These are phyloP conservation scores for Hirtodrosophila duncani DNA, from an alignment of 2,888 invertebrate species.

Conservation along the genomic window DNA sequence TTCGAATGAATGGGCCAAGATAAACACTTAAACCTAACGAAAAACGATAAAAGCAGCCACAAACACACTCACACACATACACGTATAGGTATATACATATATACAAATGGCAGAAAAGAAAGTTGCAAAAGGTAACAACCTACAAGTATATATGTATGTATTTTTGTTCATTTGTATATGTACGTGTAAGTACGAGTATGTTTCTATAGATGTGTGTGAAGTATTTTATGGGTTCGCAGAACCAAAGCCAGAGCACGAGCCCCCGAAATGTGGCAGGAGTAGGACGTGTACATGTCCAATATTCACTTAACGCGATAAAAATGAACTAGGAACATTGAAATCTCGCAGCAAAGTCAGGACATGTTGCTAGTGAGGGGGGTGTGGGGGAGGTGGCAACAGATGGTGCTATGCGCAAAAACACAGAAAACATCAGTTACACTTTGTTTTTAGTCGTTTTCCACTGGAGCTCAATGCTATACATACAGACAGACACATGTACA, in stretches of 20 bases:
- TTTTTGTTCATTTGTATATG: background rate
- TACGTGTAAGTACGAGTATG: slow-evolving; percentile 10
- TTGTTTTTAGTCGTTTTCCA: slow-evolving; percentile 56
- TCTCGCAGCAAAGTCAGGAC: slow-evolving; percentile 43
- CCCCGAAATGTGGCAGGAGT: background rate
- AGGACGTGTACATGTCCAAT: slow-evolving; percentile 63
- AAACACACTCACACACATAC: slow-evolving; percentile 24
- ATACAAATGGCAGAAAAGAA: slow-evolving; percentile 41
- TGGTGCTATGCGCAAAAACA: slow-evolving; percentile 48
- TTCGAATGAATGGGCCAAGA: slow-evolving; percentile 67
- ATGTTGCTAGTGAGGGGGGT: too few relatives aligned
- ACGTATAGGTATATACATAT: slow-evolving; percentile 8
- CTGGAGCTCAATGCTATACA: slow-evolving; percentile 20
- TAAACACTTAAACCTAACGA: slow-evolving; percentile 68
- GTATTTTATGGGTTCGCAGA: slow-evolving; percentile 43
- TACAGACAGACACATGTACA: slow-evolving; percentile 13
- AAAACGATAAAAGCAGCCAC: slow-evolving; percentile 56
- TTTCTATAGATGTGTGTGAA: too few relatives aligned
- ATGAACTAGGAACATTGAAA: slow-evolving; percentile 69
- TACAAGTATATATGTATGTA: background rate
- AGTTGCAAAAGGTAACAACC: slow-evolving; percentile 63
- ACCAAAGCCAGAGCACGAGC: slow-evolving; percentile 3
- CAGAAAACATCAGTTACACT: slow-evolving; percentile 69
- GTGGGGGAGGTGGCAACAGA: slow-evolving; percentile 32
- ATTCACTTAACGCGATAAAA: slow-evolving; percentile 72